phyloP scores from a whole-genome alignment of 2,888 invertebrate species.

The Metopia argyrocephala region DNA sequence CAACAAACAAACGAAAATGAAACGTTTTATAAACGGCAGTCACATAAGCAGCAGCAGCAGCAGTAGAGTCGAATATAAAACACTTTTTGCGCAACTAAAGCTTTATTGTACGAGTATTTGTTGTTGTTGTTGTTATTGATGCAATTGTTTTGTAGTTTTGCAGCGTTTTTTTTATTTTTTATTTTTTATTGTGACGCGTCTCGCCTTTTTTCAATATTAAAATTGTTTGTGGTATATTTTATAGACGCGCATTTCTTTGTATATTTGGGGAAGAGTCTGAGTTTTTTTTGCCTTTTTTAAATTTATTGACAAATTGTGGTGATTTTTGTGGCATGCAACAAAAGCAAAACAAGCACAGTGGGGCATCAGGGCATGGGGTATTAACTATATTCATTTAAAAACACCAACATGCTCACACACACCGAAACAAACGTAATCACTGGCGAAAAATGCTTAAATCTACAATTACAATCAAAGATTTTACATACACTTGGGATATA shows the following conservation, averaged over 20 bases:
- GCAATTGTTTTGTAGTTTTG: constrained; percentile 54
- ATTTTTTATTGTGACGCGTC: constrained; percentile 8
- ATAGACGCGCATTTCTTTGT: background rate
- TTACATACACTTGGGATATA: constrained; percentile 17
- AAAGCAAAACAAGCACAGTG: constrained; percentile 64
- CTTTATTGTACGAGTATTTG: constrained; percentile 39
- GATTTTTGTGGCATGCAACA: constrained; percentile 73
- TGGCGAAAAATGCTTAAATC: constrained; percentile 7
- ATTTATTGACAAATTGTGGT: constrained; percentile 78
- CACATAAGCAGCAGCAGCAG: constrained; percentile 35
- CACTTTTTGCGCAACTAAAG: constrained; percentile 7
- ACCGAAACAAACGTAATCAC: constrained; percentile 17
- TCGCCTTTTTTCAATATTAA: constrained; percentile 29
- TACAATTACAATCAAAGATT: constrained; percentile 57
- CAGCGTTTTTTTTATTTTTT: constrained; percentile 24
- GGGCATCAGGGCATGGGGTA: constrained; percentile 65
- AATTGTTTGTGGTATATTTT: constrained; percentile 49
- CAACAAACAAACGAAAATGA: constrained; percentile 47
- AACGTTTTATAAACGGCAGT: constrained; percentile 51
- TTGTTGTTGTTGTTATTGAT: no score
- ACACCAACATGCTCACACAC: constrained; percentile 29
- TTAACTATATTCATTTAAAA: constrained; percentile 43
- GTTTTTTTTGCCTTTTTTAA: constrained; percentile 68
- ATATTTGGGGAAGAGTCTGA: background rate
- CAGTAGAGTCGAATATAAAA: constrained; percentile 66